Base-by-base conservation (phyloP, 2,113 vertebrate genomes). In the Pseudonaja textilis region DNA sequence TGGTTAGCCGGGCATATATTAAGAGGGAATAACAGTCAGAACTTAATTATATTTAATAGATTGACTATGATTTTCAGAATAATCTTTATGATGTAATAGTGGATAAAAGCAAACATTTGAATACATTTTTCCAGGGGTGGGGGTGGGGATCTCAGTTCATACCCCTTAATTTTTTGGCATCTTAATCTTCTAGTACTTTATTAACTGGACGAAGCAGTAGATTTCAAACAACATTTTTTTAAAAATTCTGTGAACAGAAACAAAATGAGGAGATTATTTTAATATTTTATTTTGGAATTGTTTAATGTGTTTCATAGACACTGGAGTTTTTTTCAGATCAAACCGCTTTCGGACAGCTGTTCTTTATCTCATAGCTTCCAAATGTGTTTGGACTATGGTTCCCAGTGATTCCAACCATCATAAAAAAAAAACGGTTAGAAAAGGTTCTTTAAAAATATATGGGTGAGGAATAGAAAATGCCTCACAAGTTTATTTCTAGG, bases 171-270 rank as follows among this genome's bases (percentile, higher is more conserved):
- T 81, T 81, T 25, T n/a, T 61, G 45, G 59, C 45, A 59, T 23
- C 52, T 92, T 89, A 57, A 93, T 85, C 74, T 57, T 86, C 12
- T 86, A 56, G 23, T 18, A 29, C 55, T 90, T 64, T 90, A 90
- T 93, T 90, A 93, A 90, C 88, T 90, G 56, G 29, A 87, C 42
- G 92, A 90, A 85, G 45, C 20, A 16, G 61, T 93, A 26, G 89
- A 90, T 86, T 47, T 39, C 16, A 88, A 59, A n/a, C 50, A 92
- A 45, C 54, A 3, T 85, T 89, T 89, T 89, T 47, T 88, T 54
- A 55, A 85, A 55, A 85, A 57, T 25, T 47, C 39, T 87, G 14
- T 64, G 34, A 6, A 4, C 55, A 57, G 16, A 56, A 64, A 89
- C 16, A 89, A 89, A 57, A 12, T 25, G 26, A 52, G 20, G 81